A percentile compares a stretch with the other conserved stretches of the same genome.
These are phyloP conservation scores for Tolmerus cingulatus DNA, from an alignment of 2,888 invertebrate genomes.

Conservation along the genomic window DNA sequence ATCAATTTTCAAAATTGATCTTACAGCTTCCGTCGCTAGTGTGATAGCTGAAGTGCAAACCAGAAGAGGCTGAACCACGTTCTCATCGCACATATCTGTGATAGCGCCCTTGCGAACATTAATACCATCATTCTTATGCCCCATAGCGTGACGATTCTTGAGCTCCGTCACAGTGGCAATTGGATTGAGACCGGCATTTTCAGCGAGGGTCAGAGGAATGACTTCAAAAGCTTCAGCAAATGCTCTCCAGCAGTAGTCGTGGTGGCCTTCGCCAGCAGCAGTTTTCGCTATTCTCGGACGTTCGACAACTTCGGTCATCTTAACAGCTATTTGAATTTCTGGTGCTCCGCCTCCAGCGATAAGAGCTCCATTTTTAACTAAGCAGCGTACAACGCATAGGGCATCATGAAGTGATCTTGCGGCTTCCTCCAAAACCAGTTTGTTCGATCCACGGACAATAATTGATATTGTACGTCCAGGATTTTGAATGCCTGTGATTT, in stretches of 20 bases:
- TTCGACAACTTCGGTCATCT: constrained; percentile 66
- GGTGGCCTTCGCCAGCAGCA: constrained; percentile 86
- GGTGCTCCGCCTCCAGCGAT: constrained; percentile 98
- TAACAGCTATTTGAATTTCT: constrained; percentile 92
- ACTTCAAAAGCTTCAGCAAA: constrained; percentile 96
- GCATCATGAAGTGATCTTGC: constrained; percentile 93
- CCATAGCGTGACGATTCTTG: constrained; percentile 89
- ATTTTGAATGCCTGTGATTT: constrained; percentile 87
- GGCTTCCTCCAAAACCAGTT: constrained; percentile 88
- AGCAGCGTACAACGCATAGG: constrained; percentile 88
- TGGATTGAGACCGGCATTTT: constrained; percentile 88
- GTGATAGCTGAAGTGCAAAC: constrained; percentile 94
- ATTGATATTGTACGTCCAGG: constrained; percentile 92
- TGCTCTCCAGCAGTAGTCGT: constrained; percentile 94
- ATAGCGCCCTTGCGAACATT: constrained; percentile 97
- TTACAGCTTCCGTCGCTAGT: constrained; percentile 94
- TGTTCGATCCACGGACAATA: constrained; percentile 85
- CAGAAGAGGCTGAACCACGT: constrained; percentile 96
- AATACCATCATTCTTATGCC: constrained; percentile 88
- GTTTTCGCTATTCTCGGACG: constrained; percentile 69
- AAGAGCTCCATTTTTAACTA: constrained; percentile 91
- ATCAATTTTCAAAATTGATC: constrained; percentile 98
- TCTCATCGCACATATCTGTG: constrained; percentile 95
- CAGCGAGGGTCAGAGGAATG: constrained; percentile 89
- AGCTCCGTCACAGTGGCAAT: constrained; percentile 97